Percentiles rank a stretch among this genome's conserved stretches.
These are phyloP conservation scores for Gonatopus flavifemur DNA, from an alignment of 1,140 invertebrate genomes.

Conservation along the genomic window DNA sequence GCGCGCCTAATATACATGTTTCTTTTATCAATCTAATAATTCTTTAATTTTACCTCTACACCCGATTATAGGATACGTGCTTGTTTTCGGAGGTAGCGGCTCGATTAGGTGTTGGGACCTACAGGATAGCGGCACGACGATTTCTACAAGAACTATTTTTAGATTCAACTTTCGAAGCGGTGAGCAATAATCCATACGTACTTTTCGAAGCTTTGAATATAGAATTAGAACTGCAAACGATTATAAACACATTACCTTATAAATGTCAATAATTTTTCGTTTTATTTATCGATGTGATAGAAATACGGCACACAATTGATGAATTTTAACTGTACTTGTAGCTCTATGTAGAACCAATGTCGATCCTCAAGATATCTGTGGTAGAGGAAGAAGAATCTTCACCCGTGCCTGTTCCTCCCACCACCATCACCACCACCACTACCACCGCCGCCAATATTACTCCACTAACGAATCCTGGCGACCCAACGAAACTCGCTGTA, in stretches of 20 bases:
- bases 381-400: slow-evolving; percentile 33
- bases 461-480: too few species aligned
- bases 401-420: slow-evolving; percentile 22
- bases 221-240: too few species aligned
- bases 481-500: slow-evolving; percentile 14
- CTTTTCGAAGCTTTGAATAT: slow-evolving; percentile 1
- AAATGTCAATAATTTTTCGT: background rate
- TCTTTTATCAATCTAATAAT: background rate
- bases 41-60: slow-evolving; percentile 66
- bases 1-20: background rate
- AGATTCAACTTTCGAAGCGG: slow-evolving; percentile 75
- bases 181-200: slow-evolving; percentile 32
- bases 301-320: too few species aligned
- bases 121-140: slow-evolving; percentile 78
- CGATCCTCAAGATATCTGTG: slow-evolving; percentile 36
- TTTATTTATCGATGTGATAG: background rate
- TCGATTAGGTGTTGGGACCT: slow-evolving; percentile 75
- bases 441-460: too few species aligned
- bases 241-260: background rate
- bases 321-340: slow-evolving; percentile 11
- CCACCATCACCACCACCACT: slow-evolving; percentile 8
- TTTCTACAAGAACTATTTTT: slow-evolving; percentile 95
- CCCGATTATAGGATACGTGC: slow-evolving; percentile 89
- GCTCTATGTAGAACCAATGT: slow-evolving; percentile 43
- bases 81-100: slow-evolving; percentile 90